These are phyloP conservation scores for Drosophila pegasa DNA, from an alignment of 2,888 invertebrate genomes.

Conservation along the genomic window DNA sequence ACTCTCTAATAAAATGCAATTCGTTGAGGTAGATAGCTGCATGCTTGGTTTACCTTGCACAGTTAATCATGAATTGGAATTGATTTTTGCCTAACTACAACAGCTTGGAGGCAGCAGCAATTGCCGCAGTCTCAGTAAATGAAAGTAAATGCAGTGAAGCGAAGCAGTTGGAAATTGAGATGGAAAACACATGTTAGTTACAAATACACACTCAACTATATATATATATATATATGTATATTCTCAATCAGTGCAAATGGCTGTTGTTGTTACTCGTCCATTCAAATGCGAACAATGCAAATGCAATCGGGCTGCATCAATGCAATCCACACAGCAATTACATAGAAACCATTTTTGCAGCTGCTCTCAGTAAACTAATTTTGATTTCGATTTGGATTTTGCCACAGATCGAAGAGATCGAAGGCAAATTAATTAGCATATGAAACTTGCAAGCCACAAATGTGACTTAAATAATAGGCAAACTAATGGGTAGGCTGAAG, in stretches of 20 bases:
- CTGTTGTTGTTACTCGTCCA: slow-evolving; percentile 10
- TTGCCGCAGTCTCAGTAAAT: slow-evolving; percentile 16
- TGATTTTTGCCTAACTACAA: not conserved
- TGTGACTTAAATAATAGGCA: not conserved
- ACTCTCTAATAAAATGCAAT: not conserved
- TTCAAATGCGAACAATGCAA: slow-evolving; percentile 29
- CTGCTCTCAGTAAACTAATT: slow-evolving; percentile 16
- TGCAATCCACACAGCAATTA: slow-evolving; percentile 24
- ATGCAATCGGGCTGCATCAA: slow-evolving; percentile 38
- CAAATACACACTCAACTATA: not conserved
- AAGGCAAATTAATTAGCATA: slow-evolving; percentile 55
- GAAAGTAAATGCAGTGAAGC: slow-evolving; percentile 12
- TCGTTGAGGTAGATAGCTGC: not conserved
- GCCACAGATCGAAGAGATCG: slow-evolving; percentile 4
- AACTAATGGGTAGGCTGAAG: too few relatives aligned
- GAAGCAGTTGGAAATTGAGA: slow-evolving; percentile 11
- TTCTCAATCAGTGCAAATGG: slow-evolving; percentile 5
- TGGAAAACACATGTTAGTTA: slow-evolving; percentile 9
- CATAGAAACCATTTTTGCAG: slow-evolving; percentile 12
- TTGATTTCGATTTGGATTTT: slow-evolving; percentile 13
- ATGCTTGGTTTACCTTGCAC: not conserved
- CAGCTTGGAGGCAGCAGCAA: not conserved
- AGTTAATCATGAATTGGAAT: slow-evolving; percentile 3
- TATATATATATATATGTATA: not conserved
- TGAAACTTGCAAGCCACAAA: slow-evolving; percentile 11